Evolutionary conservation across 2,797 vertebrate genomes (phyloP), one percentile per base, ranked within the genome.

Genomic region (Tragopan temminckii): DNA sequence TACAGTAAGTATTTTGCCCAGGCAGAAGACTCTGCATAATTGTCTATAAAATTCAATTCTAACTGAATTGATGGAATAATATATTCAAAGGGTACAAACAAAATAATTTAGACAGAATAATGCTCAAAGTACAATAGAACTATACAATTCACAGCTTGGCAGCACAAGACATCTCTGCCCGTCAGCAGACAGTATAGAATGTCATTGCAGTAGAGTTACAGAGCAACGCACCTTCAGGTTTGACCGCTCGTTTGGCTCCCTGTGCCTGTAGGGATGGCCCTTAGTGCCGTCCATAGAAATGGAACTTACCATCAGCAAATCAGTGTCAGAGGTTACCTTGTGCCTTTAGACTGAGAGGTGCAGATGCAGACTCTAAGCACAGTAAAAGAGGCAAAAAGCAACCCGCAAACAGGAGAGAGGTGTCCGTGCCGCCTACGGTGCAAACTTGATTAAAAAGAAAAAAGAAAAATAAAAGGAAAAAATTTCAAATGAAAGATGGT

Each of bases 31-130:
- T 98, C 98, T 98, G 98, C 98, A 95, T 97, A 98, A 98, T 97
- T 96, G 96, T 97, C 97, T 98, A 98, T 97, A 98, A 99, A 99
- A 98, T 97, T 97, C 98, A 98, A 98, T 98, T 98, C 98, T 97
- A 98, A 98, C 97, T 77, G 98, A 99, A 99, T 98, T 98, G 98
- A 98, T 98, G 97, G 97, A 98, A 97, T 98, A 97, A 97, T 97
- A 98, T 97, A 98, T 97, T 96, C 95, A 98, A 97, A 97, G 96
- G 97, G 96, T 97, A 97, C 97, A 93, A 97, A 96, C 91, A 95
- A 97, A 98, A 97, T 97, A 97, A 97, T 93, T 96, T 88, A 97
- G 93, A 97, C 94, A 93, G 72, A 92, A 96, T 94, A 97, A 97
- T 97, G 91, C 35, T 95, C 52, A 7, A 97, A 98, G 95, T 97